These are phyloP conservation scores for Pachydiplax longipennis DNA, from an alignment of 2,888 invertebrate genomes.

Conservation along the genomic window DNA sequence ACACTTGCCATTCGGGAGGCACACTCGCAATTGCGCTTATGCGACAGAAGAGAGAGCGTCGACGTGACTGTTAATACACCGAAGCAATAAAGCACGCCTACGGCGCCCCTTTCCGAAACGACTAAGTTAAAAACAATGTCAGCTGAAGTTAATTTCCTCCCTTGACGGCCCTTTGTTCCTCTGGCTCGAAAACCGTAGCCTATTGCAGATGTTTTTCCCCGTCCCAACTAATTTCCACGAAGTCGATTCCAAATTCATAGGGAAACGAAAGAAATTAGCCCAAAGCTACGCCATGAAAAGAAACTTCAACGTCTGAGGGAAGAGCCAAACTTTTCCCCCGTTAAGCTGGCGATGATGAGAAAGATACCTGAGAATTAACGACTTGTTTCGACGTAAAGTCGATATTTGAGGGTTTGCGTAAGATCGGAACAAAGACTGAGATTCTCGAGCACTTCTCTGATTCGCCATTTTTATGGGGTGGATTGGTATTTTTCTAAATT, in stretches of 20 bases:
- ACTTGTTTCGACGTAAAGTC: no score
- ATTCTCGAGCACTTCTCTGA: no score
- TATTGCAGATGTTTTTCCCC: not conserved
- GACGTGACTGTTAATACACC: not conserved
- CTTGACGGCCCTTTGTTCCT: not conserved
- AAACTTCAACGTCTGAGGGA: not conserved
- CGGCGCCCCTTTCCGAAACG: not conserved
- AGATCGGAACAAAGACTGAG: no score
- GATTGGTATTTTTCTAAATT: no score
- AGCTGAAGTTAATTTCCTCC: not conserved
- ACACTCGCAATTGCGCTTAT: not conserved
- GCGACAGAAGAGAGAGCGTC: not conserved
- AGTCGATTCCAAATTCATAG: not conserved
- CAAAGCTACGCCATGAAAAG: not conserved
- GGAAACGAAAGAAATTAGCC: not conserved
- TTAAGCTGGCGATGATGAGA: no score
- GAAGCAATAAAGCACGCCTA: not conserved
- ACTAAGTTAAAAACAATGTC: not conserved
- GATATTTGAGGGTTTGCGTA: no score
- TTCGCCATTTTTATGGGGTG: no score
- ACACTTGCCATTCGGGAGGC: not conserved
- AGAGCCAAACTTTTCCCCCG: no score
- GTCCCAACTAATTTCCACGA: not conserved
- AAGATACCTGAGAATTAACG: no score
- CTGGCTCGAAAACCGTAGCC: not conserved